These are phyloP conservation scores for Micromussa lordhowensis DNA, from an alignment of 92 coral and sea anemone species.

Conservation along the genomic window DNA sequence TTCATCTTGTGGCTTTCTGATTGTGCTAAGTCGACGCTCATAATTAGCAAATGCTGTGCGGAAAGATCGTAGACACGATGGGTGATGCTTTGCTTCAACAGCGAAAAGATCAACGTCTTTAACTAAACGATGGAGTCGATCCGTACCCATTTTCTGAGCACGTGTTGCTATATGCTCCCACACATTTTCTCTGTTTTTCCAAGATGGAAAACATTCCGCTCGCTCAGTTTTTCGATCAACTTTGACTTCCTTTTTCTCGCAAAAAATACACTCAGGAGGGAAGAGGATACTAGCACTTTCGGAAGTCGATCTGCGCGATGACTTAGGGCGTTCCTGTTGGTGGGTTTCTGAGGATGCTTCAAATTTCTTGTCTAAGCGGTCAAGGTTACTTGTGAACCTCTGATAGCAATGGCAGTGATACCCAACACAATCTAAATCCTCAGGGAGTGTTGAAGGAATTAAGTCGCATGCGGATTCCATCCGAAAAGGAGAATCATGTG, in stretches of 20 bases:
- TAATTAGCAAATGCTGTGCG: too few species aligned
- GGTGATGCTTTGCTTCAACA: constrained; percentile 60
- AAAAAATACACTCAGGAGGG: constrained; percentile 63
- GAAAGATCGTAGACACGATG: constrained; percentile 52
- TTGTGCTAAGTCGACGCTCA: too few species aligned
- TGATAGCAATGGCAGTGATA: too few species aligned
- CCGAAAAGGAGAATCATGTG: constrained; percentile 1
- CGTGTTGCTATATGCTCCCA: constrained; percentile 69
- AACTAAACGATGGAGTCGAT: constrained; percentile 43
- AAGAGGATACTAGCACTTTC: constrained; percentile 25
- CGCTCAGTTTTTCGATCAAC: constrained; percentile 51
- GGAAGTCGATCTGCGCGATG: constrained; percentile 40
- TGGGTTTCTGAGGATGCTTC: not conserved
- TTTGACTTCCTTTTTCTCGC: constrained; percentile 45
- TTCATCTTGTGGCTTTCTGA: too few species aligned
- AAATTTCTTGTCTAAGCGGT: not conserved
- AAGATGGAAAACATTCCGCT: constrained; percentile 5
- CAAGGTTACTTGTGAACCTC: too few species aligned
- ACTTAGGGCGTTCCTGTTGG: constrained; percentile 14
- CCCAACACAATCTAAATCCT: constrained; percentile 32
- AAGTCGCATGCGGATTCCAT: constrained; percentile 4
- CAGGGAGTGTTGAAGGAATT: constrained; percentile 6
- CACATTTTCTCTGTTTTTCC: constrained; percentile 26
- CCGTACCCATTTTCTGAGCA: constrained; percentile 44
- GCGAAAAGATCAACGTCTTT: constrained; percentile 54